Conservation (phyloP, 2,113 vertebrate species). For the Xiphias gladius region DNA sequence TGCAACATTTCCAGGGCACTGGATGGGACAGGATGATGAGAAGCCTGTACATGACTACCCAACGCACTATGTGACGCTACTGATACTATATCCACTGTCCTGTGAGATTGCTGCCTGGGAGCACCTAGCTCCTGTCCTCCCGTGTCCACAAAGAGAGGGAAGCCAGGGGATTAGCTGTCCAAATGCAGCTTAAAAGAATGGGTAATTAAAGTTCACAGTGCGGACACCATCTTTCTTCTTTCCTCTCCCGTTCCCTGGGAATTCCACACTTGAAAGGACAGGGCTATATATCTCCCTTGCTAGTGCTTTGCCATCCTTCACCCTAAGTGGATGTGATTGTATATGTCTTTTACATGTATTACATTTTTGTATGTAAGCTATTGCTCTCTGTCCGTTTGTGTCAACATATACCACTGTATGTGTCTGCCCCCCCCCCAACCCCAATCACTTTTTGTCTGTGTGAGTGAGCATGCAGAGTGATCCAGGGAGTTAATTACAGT, state of each 20-base stretch:
- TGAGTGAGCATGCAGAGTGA: constrained; percentile 83
- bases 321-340: constrained; percentile 29
- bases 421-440: constrained; percentile 23
- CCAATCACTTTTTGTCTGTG: constrained; percentile 74
- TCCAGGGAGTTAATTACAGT: constrained; percentile 86
- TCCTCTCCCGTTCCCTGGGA: constrained; percentile 44
- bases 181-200: constrained; percentile 74
- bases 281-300: constrained; percentile 22
- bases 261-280: constrained; percentile 49
- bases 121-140: constrained; percentile 57
- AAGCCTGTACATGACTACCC: not conserved
- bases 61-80: constrained; percentile 3
- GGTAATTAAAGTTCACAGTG: constrained; percentile 69
- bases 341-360: constrained; percentile 21
- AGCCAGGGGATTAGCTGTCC: constrained; percentile 73
- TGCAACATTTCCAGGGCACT: not conserved
- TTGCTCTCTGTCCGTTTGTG: constrained; percentile 47
- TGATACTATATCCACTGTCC: not conserved
- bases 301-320: constrained; percentile 7
- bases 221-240: constrained; percentile 42
- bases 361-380: constrained; percentile 29
- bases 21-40: not conserved
- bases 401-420: constrained; percentile 62
- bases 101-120: constrained; percentile 49
- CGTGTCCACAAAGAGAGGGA: constrained; percentile 66